Conservation (phyloP, 1,140 invertebrate species). For the Orussus abietinus region DNA sequence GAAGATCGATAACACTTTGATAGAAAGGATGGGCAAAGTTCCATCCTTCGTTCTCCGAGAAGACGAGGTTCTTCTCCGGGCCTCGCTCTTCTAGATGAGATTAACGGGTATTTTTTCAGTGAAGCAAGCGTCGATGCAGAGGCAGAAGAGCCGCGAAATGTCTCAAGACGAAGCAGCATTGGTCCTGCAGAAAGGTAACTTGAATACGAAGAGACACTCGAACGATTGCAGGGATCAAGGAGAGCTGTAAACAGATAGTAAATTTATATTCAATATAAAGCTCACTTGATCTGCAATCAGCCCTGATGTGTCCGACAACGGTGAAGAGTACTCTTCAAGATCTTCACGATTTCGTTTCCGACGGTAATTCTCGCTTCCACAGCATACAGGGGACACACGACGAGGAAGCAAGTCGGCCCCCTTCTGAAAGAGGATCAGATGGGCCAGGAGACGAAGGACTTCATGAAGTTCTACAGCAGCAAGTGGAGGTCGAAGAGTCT, state of each 20-base stretch:
- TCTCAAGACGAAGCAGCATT: constrained; percentile 64
- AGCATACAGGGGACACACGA: constrained; percentile 70
- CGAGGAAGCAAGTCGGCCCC: constrained; percentile 63
- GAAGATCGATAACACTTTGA: no score
- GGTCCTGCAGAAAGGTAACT: constrained; percentile 69
- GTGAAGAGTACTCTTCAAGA: neutral
- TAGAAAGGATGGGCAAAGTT: no score
- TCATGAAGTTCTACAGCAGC: constrained; percentile 67
- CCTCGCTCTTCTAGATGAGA: constrained; percentile 16
- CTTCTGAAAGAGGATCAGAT: constrained; percentile 60
- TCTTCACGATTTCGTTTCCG: neutral
- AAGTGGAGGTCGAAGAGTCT: constrained; percentile 78
- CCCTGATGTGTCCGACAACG: neutral
- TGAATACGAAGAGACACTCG: neutral
- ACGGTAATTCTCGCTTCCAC: neutral
- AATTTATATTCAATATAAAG: constrained; percentile 7
- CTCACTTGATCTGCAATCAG: no score
- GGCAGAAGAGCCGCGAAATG: constrained; percentile 17
- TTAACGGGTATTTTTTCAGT: constrained; percentile 47
- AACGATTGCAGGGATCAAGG: constrained; percentile 9
- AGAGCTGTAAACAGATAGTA: constrained; percentile 7
- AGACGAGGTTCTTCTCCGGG: no score
- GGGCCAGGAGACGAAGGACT: constrained; percentile 65
- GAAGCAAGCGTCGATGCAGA: constrained; percentile 42
- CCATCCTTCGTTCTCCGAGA: no score